These are phyloP conservation scores for Thalassaphorura encarpata DNA, from an alignment of 1,140 invertebrate genomes.

Conservation along the genomic window DNA sequence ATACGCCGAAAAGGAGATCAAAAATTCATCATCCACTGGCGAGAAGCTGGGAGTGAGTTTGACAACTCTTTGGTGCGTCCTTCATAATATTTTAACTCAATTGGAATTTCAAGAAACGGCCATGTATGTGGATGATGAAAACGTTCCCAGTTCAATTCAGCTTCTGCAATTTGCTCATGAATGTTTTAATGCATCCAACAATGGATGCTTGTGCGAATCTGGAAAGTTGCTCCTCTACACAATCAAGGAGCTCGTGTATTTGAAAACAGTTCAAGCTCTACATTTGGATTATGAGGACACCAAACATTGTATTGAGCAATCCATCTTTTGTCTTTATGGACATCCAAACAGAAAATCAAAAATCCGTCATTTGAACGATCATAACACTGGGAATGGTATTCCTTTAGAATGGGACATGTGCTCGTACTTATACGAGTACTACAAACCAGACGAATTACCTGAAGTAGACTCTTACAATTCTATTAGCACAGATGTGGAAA, in stretches of 20 bases:
- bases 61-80: conserved; percentile 23
- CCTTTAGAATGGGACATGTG: conserved; percentile 66
- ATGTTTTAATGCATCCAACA: conserved; percentile 45
- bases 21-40: too few species aligned
- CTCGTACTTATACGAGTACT: conserved; percentile 70
- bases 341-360: conserved; percentile 70
- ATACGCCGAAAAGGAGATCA: too few species aligned
- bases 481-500: conserved; percentile 64
- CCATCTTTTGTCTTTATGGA: conserved; percentile 77
- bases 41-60: too few species aligned
- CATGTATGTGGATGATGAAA: conserved; percentile 40
- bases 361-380: conserved; percentile 58
- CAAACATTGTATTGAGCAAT: conserved; percentile 69
- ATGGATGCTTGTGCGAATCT: conserved; percentile 60
- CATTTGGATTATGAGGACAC: conserved; percentile 34
- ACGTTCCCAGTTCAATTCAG: conserved; percentile 61
- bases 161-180: conserved; percentile 75
- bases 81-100: conserved; percentile 21
- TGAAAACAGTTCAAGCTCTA: too few species aligned
- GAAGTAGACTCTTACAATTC: conserved; percentile 70
- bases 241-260: conserved; percentile 55
- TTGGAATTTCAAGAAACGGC: conserved; percentile 23
- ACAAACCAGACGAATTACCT: conserved; percentile 64
- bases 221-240: conserved; percentile 66
- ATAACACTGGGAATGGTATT: conserved; percentile 59